Conservation (phyloP, 2,113 vertebrate species). For the Crotalus tigris region DNA sequence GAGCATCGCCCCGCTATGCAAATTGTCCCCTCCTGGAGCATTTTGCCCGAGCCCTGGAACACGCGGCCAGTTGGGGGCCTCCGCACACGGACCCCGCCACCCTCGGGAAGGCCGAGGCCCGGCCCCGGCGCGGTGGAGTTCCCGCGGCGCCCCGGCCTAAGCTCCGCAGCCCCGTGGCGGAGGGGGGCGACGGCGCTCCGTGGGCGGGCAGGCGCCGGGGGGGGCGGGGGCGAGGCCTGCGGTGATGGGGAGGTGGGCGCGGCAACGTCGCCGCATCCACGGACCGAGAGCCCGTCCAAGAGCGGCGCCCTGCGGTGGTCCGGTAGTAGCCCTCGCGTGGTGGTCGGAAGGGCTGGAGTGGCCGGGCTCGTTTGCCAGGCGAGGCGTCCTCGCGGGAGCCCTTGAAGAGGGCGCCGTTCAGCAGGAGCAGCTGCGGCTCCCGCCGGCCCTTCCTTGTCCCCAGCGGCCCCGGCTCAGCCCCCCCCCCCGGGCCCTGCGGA, state of each 20-base stretch:
- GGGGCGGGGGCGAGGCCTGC: too few relatives aligned
- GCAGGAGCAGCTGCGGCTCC: neutral
- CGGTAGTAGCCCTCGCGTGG: neutral
- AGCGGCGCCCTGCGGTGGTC: neutral
- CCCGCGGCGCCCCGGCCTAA: too few relatives aligned
- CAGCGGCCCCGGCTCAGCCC: too few relatives aligned
- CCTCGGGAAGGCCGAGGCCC: neutral
- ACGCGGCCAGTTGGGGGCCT: neutral
- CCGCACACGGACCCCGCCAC: neutral
- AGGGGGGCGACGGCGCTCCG: too few relatives aligned
- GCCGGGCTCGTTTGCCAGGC: too few relatives aligned
- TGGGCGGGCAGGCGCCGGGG: too few relatives aligned
- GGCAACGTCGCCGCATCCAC: neutral
- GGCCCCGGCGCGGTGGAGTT: too few relatives aligned
- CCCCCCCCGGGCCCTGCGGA: too few relatives aligned
- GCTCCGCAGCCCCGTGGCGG: too few relatives aligned
- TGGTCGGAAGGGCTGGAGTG: neutral
- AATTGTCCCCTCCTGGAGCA: neutral
- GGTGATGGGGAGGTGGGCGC: too few relatives aligned
- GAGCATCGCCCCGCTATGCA: neutral
- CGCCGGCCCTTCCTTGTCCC: neutral
- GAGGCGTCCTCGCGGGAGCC: neutral
- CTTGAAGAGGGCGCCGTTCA: neutral
- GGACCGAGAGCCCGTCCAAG: too few relatives aligned
- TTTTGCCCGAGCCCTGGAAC: neutral